Conservation (phyloP, 2,888 invertebrate species). For the Timema podura region DNA sequence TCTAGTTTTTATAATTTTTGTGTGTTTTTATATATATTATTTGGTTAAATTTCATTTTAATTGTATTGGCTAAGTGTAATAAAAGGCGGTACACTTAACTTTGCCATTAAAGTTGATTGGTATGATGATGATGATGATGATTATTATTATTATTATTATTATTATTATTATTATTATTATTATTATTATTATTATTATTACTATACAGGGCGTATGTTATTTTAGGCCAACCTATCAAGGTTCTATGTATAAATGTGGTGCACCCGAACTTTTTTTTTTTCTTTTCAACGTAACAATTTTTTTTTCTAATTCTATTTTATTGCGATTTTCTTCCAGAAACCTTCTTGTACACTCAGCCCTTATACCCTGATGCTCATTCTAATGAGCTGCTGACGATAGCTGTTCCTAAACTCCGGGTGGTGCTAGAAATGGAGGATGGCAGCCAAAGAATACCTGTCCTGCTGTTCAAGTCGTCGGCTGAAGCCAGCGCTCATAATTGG, state of each 20-base stretch:
- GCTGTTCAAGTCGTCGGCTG: conserved; percentile 53
- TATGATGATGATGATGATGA: too few relatives aligned
- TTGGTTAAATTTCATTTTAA: too few relatives aligned
- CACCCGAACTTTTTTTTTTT: too few relatives aligned
- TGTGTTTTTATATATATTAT: too few relatives aligned
- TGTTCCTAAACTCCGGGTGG: conserved; percentile 56
- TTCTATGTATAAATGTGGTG: too few relatives aligned
- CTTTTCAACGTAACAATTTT: not conserved
- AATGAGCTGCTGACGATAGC: conserved; percentile 52
- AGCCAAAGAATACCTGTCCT: conserved; percentile 50
- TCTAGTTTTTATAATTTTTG: too few relatives aligned
- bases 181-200: too few relatives aligned
- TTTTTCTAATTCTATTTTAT: conserved; percentile 4
- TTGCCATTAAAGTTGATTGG: too few relatives aligned
- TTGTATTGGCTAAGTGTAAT: too few relatives aligned
- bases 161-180: too few relatives aligned
- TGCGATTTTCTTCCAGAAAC: conserved; percentile 21
- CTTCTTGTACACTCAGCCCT: conserved; percentile 24
- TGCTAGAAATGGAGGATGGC: conserved; percentile 60
- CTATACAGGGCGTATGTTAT: not conserved
- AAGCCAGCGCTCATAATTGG: conserved; percentile 63
- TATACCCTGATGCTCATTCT: conserved; percentile 34
- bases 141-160: too few relatives aligned
- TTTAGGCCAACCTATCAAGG: not conserved
- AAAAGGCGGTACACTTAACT: too few relatives aligned